These are phyloP conservation scores for Xanthorhoe spadicearia DNA, from an alignment of 2,888 invertebrate genomes.

Conservation along the genomic window DNA sequence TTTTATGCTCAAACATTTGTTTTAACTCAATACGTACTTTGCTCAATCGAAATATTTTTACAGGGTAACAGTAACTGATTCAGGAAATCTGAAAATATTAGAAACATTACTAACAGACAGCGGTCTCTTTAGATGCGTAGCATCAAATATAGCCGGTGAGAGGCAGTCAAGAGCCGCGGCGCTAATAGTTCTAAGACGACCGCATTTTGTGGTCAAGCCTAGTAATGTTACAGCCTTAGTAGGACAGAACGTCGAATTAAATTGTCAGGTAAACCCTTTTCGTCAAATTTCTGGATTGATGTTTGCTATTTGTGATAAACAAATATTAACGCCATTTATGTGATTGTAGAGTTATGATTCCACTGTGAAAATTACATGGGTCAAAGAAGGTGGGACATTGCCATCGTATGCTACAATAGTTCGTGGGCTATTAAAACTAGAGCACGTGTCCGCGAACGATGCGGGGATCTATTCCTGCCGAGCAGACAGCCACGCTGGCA, in stretches of 20 bases:
- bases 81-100: slow-evolving; percentile 95
- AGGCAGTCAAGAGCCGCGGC: slow-evolving; percentile 92
- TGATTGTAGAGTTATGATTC: slow-evolving; percentile 73
- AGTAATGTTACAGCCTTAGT: slow-evolving; percentile 92
- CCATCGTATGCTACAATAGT: slow-evolving; percentile 74
- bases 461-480: slow-evolving; percentile 96
- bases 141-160: slow-evolving; percentile 95
- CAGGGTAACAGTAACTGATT: slow-evolving; percentile 92
- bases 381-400: slow-evolving; percentile 75
- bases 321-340: slow-evolving; percentile 46
- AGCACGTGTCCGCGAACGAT: slow-evolving; percentile 92
- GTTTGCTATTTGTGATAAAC: not conserved
- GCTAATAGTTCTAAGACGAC: slow-evolving; percentile 93
- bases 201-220: slow-evolving; percentile 94
- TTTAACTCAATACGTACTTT: not conserved
- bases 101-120: slow-evolving; percentile 95
- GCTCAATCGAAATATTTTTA: slow-evolving; percentile 46
- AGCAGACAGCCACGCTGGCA: slow-evolving; percentile 95
- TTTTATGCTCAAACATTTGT: not conserved
- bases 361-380: slow-evolving; percentile 80
- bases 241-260: slow-evolving; percentile 93
- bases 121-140: slow-evolving; percentile 95
- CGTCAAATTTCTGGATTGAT: not conserved
- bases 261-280: slow-evolving; percentile 86
- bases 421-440: slow-evolving; percentile 87